phyloP scores from a whole-genome alignment of 2,888 invertebrate genomes.

The Portevinia maculata region DNA sequence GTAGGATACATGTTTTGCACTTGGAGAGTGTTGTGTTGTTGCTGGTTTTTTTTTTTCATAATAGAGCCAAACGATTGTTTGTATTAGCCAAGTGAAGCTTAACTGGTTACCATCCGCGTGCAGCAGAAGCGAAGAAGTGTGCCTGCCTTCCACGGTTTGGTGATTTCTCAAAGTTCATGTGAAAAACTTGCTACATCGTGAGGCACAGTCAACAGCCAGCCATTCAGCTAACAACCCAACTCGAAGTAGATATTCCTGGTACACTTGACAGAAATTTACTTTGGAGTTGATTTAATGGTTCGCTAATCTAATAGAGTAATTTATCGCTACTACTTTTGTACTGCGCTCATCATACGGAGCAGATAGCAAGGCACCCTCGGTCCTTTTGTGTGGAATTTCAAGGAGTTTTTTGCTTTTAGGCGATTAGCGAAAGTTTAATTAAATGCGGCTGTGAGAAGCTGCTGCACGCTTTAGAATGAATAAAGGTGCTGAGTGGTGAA shows the following conservation, averaged over 20 bases:
- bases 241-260: constrained; percentile 56
- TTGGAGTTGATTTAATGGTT: constrained; percentile 73
- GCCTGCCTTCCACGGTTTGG: constrained; percentile 41
- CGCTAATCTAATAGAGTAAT: constrained; percentile 74
- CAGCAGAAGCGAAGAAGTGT: constrained; percentile 51
- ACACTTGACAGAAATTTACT: constrained; percentile 74
- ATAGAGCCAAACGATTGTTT: constrained; percentile 58
- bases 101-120: constrained; percentile 59
- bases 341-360: constrained; percentile 31
- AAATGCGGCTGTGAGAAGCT: constrained; percentile 55
- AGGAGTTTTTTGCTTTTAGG: constrained; percentile 63
- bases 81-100: constrained; percentile 70
- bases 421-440: constrained; percentile 74
- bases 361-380: constrained; percentile 13
- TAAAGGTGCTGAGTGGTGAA: constrained; percentile 71
- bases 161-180: constrained; percentile 58
- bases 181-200: constrained; percentile 37
- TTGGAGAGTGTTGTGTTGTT: constrained; percentile 39
- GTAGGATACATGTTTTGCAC: constrained; percentile 10
- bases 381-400: constrained; percentile 33
- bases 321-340: constrained; percentile 51
- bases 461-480: constrained; percentile 45
- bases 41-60: constrained; percentile 15
- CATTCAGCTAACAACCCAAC: constrained; percentile 30
- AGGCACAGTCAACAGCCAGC: constrained; percentile 14